Evolutionary conservation across 1,140 invertebrate species (phyloP).

Genomic region (Antheraea pernyi): DNA sequence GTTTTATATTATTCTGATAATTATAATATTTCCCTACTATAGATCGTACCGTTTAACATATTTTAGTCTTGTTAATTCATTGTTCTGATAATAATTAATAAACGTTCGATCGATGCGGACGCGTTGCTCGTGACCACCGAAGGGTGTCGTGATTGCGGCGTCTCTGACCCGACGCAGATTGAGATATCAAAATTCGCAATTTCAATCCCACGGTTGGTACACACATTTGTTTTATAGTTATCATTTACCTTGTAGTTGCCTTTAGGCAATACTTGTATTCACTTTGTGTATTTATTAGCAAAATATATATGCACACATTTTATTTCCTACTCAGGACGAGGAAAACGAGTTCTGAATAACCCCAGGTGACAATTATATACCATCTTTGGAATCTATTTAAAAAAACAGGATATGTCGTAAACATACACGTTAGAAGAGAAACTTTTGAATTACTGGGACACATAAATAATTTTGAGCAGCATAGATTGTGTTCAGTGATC

Average conservation of each 20-base stretch:
- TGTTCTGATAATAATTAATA: constrained; percentile 68
- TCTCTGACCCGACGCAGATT: constrained; percentile 70
- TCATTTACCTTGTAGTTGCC: constrained; percentile 40
- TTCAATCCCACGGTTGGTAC: constrained; percentile 50
- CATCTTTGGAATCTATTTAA: no score
- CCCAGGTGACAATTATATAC: no score
- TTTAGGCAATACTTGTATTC: constrained; percentile 24
- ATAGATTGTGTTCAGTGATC: no score
- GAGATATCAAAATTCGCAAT: constrained; percentile 74
- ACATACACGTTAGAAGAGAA: no score
- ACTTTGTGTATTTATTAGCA: no score
- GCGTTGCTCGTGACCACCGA: constrained; percentile 66
- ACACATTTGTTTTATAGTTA: constrained; percentile 61
- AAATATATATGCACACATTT: not conserved
- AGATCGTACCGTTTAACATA: constrained; percentile 37
- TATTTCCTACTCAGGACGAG: no score
- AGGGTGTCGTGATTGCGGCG: constrained; percentile 72
- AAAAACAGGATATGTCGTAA: no score
- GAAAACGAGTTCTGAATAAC: no score
- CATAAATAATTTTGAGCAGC: no score
- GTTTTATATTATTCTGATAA: no score
- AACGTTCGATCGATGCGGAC: constrained; percentile 31
- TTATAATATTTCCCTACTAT: no score
- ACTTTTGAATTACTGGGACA: no score
- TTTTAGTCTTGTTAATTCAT: constrained; percentile 55